phyloP scores from a whole-genome alignment of 2,888 invertebrate genomes.

The Sesamia inferens region DNA sequence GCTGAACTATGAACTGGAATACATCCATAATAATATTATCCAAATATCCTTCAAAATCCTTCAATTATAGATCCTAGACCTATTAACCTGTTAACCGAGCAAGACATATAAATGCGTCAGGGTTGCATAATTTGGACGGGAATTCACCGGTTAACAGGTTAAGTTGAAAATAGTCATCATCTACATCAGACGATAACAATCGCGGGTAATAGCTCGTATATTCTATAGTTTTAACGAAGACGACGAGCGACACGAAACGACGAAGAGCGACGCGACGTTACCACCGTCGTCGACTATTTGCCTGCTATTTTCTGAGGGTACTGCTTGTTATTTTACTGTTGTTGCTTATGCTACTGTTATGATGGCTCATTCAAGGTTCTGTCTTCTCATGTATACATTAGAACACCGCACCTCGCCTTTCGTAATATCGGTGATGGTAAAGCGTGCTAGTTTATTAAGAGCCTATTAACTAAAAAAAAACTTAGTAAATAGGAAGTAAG shows the following conservation, averaged over 20 bases:
- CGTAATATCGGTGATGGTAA: too few species aligned
- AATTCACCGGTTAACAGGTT: too few species aligned
- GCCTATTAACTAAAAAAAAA: background rate
- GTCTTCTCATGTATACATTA: background rate
- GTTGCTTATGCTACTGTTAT: background rate
- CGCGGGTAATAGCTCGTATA: background rate
- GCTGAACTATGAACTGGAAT: background rate
- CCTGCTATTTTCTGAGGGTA: background rate
- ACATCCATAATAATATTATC: too few species aligned
- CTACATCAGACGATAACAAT: background rate
- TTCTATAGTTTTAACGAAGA: background rate
- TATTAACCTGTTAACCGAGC: too few species aligned
- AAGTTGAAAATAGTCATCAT: background rate
- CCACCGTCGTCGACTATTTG: background rate
- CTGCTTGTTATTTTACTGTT: too few species aligned
- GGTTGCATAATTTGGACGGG: too few species aligned
- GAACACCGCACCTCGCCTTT: background rate
- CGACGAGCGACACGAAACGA: background rate
- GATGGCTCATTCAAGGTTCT: background rate
- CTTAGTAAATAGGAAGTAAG: too few species aligned
- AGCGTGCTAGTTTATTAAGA: too few species aligned
- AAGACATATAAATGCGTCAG: too few species aligned
- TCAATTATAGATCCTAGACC: too few species aligned
- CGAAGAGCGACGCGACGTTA: background rate
- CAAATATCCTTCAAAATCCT: too few species aligned